Conservation (phyloP, 2,888 invertebrate genomes). For the Epirrhoe tristata region DNA sequence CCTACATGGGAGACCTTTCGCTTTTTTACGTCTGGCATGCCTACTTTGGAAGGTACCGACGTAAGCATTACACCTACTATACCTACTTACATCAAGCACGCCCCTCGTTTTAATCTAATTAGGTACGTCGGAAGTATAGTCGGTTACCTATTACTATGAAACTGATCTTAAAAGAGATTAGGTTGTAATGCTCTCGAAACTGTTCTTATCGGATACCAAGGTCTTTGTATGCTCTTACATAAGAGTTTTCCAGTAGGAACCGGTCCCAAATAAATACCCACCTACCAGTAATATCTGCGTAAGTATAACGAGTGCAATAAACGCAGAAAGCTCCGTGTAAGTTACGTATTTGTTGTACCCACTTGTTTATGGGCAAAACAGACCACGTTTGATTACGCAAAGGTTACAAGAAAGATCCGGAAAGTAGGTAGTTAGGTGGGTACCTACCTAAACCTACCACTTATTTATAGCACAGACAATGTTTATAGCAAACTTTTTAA, state of each 20-base stretch:
- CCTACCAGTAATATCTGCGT: conserved; percentile 6
- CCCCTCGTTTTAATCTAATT: background rate
- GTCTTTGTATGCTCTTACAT: conserved; percentile 41
- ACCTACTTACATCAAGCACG: background rate
- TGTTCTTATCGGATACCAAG: conserved; percentile 7
- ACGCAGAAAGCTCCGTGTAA: conserved; percentile 38
- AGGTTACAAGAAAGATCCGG: background rate
- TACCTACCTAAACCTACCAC: background rate
- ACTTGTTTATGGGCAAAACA: conserved; percentile 12
- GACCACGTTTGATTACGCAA: background rate
- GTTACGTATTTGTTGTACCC: conserved; percentile 15
- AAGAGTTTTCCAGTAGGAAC: conserved; percentile 46
- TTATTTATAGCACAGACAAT: no score
- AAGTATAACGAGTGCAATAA: conserved; percentile 43
- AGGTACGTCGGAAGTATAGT: background rate
- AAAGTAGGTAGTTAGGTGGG: no score
- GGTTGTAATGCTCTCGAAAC: conserved; percentile 2
- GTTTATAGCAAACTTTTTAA: no score
- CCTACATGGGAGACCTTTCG: no score
- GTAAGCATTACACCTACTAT: no score
- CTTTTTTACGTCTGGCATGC: no score
- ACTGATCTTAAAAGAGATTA: background rate
- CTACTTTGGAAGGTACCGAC: no score
- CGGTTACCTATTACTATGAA: background rate
- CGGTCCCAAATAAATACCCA: conserved; percentile 30